Conservation (phyloP, 2,888 invertebrate genomes). For the Catocala sponsa region DNA sequence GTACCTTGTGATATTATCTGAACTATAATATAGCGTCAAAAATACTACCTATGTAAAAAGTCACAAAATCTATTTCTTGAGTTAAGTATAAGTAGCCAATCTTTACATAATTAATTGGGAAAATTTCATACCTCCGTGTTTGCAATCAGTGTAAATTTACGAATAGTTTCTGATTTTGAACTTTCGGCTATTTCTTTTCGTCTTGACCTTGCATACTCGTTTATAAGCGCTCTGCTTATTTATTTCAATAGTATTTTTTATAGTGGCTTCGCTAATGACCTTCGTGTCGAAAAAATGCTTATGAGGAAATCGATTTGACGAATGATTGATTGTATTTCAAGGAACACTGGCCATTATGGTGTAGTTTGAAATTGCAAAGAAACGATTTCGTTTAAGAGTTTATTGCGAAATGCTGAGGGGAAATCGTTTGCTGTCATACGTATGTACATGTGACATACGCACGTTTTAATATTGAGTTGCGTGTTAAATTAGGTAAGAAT, state of each 20-base stretch:
- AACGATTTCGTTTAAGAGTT: background rate
- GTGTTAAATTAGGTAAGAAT: slow-evolving; percentile 1
- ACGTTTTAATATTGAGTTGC: slow-evolving; percentile 10
- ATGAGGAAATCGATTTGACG: slow-evolving; percentile 10
- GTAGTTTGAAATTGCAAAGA: slow-evolving; percentile 11
- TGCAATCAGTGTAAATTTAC: background rate
- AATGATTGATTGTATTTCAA: slow-evolving; percentile 18
- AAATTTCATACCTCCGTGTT: too few species aligned
- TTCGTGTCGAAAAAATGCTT: slow-evolving; percentile 8
- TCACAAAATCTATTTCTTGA: too few species aligned
- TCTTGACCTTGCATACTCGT: background rate
- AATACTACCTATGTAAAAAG: too few species aligned
- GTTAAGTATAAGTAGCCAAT: too few species aligned
- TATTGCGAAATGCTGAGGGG: background rate
- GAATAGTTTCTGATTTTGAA: background rate
- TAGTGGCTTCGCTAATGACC: background rate
- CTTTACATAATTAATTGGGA: too few species aligned
- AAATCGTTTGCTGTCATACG: slow-evolving; percentile 7
- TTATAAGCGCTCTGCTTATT: background rate
- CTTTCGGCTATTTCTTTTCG: background rate
- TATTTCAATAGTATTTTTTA: slow-evolving; percentile 2
- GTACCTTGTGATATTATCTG: too few species aligned
- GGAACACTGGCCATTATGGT: slow-evolving; percentile 8
- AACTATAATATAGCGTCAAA: too few species aligned
- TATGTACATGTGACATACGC: slow-evolving; percentile 2